phyloP scores from a whole-genome alignment of 2,888 invertebrate species.

The Argyresthia albistria region DNA sequence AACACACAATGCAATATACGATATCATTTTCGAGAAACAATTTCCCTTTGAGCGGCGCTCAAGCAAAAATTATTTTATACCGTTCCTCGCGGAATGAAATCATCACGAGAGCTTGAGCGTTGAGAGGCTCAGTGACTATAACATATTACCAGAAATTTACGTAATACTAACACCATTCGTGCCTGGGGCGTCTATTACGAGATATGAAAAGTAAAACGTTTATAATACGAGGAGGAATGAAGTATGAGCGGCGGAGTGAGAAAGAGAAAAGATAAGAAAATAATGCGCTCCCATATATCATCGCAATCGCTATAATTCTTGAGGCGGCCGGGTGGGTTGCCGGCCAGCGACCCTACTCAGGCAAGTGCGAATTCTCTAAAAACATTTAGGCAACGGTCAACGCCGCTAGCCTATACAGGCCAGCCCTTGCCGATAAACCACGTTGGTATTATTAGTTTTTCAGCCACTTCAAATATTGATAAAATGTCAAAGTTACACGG shows the following conservation, averaged over 20 bases:
- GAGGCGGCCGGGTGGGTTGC: constrained; percentile 35
- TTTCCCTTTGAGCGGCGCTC: constrained; percentile 33
- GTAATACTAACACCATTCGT: constrained; percentile 52
- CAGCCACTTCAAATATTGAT: not conserved
- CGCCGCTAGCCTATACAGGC: constrained; percentile 13
- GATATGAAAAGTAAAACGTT: constrained; percentile 66
- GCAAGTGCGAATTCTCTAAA: constrained; percentile 41
- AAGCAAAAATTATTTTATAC: constrained; percentile 49
- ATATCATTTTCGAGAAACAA: constrained; percentile 36
- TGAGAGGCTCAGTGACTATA: constrained; percentile 30
- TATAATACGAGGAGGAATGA: constrained; percentile 61
- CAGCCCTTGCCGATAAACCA: not conserved
- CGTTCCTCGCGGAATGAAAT: constrained; percentile 37
- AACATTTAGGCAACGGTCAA: constrained; percentile 44
- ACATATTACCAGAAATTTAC: constrained; percentile 53
- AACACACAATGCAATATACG: constrained; percentile 4
- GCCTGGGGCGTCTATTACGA: constrained; percentile 48
- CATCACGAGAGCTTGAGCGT: constrained; percentile 30
- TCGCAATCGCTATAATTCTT: constrained; percentile 66
- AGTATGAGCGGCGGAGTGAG: constrained; percentile 66
- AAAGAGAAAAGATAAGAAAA: constrained; percentile 71
- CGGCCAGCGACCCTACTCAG: constrained; percentile 62
- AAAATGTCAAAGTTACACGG: too few species aligned
- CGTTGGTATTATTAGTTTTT: not conserved
- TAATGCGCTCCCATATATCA: constrained; percentile 70